Percentiles rank a stretch among this genome's conserved stretches.
Evolutionary conservation across 2,888 invertebrate species (phyloP).

Genomic region (Lomographa bimaculata): DNA sequence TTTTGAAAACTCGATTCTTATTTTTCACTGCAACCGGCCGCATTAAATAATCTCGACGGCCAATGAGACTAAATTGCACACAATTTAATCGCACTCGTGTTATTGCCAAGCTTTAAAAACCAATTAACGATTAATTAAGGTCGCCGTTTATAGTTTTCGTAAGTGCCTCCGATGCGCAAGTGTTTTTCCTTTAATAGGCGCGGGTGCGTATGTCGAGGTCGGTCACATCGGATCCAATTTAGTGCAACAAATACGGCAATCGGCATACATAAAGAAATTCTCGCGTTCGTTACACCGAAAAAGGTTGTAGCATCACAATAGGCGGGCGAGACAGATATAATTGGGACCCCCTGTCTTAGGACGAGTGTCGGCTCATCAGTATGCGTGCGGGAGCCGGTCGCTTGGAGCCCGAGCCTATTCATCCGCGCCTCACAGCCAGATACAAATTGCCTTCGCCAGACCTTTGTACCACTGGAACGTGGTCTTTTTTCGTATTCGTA

Average conservation of each 20-base stretch:
- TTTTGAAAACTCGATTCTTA: conserved; percentile 68
- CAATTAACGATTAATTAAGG: conserved; percentile 50
- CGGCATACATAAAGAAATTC: conserved; percentile 31
- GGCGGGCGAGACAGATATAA: conserved; percentile 53
- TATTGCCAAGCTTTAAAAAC: conserved; percentile 44
- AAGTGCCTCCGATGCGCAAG: conserved; percentile 27
- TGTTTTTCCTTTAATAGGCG: conserved; percentile 33
- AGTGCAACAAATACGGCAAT: conserved; percentile 29
- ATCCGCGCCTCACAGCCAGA: conserved; percentile 62
- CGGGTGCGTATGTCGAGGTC: conserved; percentile 14
- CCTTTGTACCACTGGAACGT: conserved; percentile 54
- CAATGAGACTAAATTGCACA: conserved; percentile 66
- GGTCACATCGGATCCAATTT: conserved; percentile 26
- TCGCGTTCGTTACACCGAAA: conserved; percentile 38
- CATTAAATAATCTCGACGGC: conserved; percentile 63
- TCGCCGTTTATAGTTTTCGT: conserved; percentile 35
- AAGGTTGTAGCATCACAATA: conserved; percentile 43
- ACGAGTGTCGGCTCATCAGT: conserved; percentile 54
- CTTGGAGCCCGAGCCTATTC: conserved; percentile 48
- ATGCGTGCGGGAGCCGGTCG: conserved; percentile 55
- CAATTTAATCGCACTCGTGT: conserved; percentile 51
- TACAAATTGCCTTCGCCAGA: conserved; percentile 67
- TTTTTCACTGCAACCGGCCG: conserved; percentile 59
- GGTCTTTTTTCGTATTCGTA: conserved; percentile 41
- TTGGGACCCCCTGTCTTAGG: conserved; percentile 52